phyloP scores from a whole-genome alignment of 2,888 invertebrate species.

The Oasisia sp. region DNA sequence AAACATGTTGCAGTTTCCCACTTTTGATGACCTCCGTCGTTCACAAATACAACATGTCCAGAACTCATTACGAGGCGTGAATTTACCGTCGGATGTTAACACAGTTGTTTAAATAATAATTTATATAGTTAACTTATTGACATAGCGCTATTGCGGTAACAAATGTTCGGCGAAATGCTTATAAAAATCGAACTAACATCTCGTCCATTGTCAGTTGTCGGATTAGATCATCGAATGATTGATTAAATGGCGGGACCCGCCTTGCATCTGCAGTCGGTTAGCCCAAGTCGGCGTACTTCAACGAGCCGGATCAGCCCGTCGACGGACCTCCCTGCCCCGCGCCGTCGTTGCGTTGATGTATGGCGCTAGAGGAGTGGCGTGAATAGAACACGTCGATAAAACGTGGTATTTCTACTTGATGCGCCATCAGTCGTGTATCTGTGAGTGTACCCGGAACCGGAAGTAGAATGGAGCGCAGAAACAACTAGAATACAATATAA shows the following conservation, averaged over 20 bases:
- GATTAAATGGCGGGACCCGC: background rate
- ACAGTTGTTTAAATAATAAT: background rate
- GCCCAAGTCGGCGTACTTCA: background rate
- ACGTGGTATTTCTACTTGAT: background rate
- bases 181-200: background rate
- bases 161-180: background rate
- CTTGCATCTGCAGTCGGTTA: background rate
- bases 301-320: background rate
- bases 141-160: background rate
- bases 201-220: background rate
- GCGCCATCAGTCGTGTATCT: background rate
- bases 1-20: background rate
- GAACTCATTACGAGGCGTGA: background rate
- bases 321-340: background rate
- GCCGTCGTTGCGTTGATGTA: background rate
- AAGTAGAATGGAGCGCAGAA: no score
- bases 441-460: background rate
- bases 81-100: background rate
- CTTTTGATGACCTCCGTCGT: background rate
- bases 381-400: background rate
- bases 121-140: no score
- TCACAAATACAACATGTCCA: background rate
- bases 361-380: background rate
- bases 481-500: no score
- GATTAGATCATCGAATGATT: constrained; percentile 7